Evolutionary conservation across 2,888 invertebrate species (phyloP), one percentile per base, ranked within the genome.

Genomic region (Nemapogon koenigi): DNA sequence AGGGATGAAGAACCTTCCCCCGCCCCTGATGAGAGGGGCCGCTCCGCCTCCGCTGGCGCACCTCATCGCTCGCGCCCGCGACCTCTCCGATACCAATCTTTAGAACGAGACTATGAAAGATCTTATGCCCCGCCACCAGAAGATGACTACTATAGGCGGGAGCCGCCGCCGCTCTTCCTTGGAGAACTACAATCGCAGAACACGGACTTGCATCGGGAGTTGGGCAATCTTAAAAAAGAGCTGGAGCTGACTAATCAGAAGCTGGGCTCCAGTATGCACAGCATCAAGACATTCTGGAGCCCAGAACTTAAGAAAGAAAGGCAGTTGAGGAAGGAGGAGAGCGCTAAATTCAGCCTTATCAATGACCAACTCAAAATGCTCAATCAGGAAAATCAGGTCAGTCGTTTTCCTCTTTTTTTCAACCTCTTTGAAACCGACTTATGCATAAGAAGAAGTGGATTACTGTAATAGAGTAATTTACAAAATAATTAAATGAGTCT

Each of bases 241-340:
- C 83, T 96, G 59, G 96, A 96, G 81, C 82, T 95, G 62, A 95
- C 96, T 49, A 96, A 96, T 72, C 96, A 97, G 80, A 98, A 98
- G 78, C 84, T 98, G 55, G 94, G 95, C 67, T 96, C 96, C 62
- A 94, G 94, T 58, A 99, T 99, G 97, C 97, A 98, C 81, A 97
- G 96, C 78, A 99, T 99, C 73, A 98, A 98, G 83, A 98, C 97
- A 39, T 99, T 99, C 80, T 99, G 99, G 99, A 97, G 97, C 64
- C 99, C 99, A 14, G 99, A 99, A 81, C 82, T 99, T 68, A 99
- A 99, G 81, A 97, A 97, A 76, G 98, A 99, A 78, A 82, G 98
- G 47, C 94, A 96, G 37, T 69, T 97, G 53, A 83, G 98, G 51
- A 98, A 98, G 66, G 98, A 99, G 72, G 98, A 99, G 76, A 93